phyloP scores from a whole-genome alignment of 2,113 vertebrate genomes.

The Lepus europaeus region DNA sequence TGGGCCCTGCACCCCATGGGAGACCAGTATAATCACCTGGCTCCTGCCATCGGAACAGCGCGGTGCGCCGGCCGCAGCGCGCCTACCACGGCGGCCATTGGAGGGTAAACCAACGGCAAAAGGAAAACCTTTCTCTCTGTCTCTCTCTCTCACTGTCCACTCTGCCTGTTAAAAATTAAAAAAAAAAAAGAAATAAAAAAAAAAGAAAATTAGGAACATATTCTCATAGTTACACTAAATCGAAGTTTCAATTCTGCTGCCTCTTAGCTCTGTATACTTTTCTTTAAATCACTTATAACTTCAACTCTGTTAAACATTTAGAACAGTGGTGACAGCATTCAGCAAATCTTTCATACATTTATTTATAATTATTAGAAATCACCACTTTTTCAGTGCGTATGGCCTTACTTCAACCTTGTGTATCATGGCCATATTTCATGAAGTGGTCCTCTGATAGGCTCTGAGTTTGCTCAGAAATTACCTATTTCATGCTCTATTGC shows the following conservation, averaged over 20 bases:
- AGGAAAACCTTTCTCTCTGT: too few relatives aligned
- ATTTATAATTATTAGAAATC: not conserved
- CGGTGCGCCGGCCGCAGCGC: too few relatives aligned
- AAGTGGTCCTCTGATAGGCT: not conserved
- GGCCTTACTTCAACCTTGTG: not conserved
- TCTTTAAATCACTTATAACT: not conserved
- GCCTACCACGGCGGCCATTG: too few relatives aligned
- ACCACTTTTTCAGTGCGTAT: not conserved
- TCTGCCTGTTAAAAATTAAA: too few relatives aligned
- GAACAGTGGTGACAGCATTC: not conserved
- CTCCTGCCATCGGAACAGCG: too few relatives aligned
- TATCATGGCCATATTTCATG: not conserved
- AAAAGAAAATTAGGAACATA: not conserved
- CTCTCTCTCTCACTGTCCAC: too few relatives aligned
- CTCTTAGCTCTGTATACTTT: not conserved
- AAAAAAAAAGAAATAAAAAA: too few relatives aligned
- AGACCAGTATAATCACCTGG: too few relatives aligned
- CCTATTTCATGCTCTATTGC: not conserved
- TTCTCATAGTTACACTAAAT: not conserved
- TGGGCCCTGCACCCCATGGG: too few relatives aligned
- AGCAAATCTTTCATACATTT: not conserved
- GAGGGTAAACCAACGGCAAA: too few relatives aligned
- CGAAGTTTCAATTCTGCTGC: not conserved
- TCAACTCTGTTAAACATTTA: not conserved
- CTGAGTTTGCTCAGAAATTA: not conserved